Percentiles rank a stretch among this genome's conserved stretches.
Evolutionary conservation across 2,113 vertebrate species (phyloP).

Genomic region (Polypterus senegalus): DNA sequence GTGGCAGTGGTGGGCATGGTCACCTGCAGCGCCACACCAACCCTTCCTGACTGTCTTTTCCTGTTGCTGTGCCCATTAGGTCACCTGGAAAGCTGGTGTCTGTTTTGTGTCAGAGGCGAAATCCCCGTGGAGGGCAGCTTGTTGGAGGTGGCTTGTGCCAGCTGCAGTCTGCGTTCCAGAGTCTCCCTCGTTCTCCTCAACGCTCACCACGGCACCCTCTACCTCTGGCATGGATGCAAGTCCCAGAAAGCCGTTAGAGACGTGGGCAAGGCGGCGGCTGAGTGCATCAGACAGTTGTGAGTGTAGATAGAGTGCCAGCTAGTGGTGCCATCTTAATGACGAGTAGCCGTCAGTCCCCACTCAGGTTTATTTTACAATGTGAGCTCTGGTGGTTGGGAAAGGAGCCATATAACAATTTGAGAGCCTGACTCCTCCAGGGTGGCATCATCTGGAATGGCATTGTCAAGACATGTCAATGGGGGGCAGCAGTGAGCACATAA

Average conservation of each 20-base stretch:
- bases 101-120: constrained; percentile 52
- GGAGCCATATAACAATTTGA: too few species aligned
- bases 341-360: too few species aligned
- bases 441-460: too few species aligned
- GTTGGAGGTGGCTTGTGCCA: constrained; percentile 45
- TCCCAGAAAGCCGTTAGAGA: constrained; percentile 35
- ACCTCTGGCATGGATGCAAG: constrained; percentile 57
- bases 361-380: too few species aligned
- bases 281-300: constrained; percentile 44
- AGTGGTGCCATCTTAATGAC: too few species aligned
- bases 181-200: constrained; percentile 43
- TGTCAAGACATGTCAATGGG: too few species aligned
- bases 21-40: background rate
- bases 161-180: constrained; percentile 48
- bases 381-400: too few species aligned
- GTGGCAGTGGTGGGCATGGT: background rate
- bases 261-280: constrained; percentile 38
- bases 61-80: background rate
- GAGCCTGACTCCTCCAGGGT: too few species aligned
- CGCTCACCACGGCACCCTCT: constrained; percentile 41
- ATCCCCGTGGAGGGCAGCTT: constrained; percentile 45
- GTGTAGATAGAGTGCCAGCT: constrained; percentile 3
- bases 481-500: too few species aligned
- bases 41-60: background rate
- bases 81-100: constrained; percentile 29